A percentile compares a stretch with the other conserved stretches of the same genome.
Evolutionary conservation across 2,888 invertebrate species (phyloP).

Genomic region (Timema cristinae): DNA sequence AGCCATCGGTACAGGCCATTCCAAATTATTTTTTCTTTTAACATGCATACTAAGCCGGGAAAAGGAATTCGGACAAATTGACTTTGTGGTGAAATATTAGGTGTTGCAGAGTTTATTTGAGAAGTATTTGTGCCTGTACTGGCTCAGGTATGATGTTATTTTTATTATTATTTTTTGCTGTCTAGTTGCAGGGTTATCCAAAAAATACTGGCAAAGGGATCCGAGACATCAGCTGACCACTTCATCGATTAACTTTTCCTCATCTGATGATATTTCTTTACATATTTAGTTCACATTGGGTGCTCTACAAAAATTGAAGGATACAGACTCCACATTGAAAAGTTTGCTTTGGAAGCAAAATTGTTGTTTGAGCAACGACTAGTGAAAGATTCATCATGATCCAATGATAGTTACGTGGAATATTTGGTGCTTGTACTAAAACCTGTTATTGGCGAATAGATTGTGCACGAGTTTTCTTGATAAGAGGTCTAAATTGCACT

Average conservation of each 20-base stretch:
- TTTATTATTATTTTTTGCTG: conserved; percentile 28
- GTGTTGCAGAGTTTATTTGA: conserved; percentile 24
- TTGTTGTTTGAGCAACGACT: too few relatives aligned
- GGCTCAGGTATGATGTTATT: conserved; percentile 57
- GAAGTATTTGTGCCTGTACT: conserved; percentile 37
- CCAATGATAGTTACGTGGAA: too few relatives aligned
- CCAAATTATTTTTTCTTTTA: conserved; percentile 35
- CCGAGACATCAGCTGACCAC: conserved; percentile 29
- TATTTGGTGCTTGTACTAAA: too few relatives aligned
- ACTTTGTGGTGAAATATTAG: background rate
- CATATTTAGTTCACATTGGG: too few relatives aligned
- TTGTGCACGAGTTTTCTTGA: conserved; percentile 7
- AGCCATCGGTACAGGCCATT: conserved; percentile 48
- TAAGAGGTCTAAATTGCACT: too few relatives aligned
- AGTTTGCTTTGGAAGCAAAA: too few relatives aligned
- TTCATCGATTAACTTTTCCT: conserved; percentile 32
- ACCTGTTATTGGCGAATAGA: too few relatives aligned
- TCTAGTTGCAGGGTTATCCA: conserved; percentile 55
- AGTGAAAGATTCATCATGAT: too few relatives aligned
- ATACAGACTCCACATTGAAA: too few relatives aligned
- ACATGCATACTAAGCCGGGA: conserved; percentile 37
- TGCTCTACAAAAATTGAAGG: too few relatives aligned
- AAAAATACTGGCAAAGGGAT: conserved; percentile 38
- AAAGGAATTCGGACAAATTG: conserved; percentile 32
- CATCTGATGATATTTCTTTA: background rate